Conservation (phyloP, 2,797 vertebrate species). For the Phrynocephalus forsythii region DNA sequence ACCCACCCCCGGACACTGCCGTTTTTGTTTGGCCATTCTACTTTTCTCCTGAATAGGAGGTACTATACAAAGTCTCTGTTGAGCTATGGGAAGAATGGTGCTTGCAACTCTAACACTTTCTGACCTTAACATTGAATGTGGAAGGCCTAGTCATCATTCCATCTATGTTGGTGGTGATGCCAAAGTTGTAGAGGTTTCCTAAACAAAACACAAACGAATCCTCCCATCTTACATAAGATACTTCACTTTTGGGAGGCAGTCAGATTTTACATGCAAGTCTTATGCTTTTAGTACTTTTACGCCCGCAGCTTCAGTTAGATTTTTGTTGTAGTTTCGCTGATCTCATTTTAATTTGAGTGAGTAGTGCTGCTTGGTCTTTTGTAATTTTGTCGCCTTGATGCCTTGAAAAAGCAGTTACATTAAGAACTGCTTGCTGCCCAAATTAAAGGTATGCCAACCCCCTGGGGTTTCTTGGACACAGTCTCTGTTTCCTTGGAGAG, state of each 20-base stretch:
- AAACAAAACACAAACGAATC: neutral
- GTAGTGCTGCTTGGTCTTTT: neutral
- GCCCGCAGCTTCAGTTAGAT: neutral
- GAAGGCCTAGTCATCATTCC: neutral
- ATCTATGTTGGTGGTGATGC: neutral
- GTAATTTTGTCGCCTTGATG: neutral
- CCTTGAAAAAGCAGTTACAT: neutral
- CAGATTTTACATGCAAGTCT: neutral
- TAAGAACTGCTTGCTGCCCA: neutral
- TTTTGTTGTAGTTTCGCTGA: constrained; percentile 3
- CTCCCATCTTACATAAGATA: neutral
- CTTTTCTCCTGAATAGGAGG: neutral
- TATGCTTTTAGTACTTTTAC: neutral
- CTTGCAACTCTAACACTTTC: neutral
- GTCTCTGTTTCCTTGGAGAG: neutral
- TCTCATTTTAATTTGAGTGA: neutral
- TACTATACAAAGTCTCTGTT: neutral
- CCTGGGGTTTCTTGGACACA: neutral
- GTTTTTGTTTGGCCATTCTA: neutral
- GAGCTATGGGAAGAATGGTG: neutral
- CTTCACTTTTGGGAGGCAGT: no score
- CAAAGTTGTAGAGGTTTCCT: neutral
- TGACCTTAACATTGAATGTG: neutral
- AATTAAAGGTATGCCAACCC: neutral
- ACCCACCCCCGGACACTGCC: neutral